phyloP scores from a whole-genome alignment of 1,140 invertebrate species.

The Nylanderia fulva region DNA sequence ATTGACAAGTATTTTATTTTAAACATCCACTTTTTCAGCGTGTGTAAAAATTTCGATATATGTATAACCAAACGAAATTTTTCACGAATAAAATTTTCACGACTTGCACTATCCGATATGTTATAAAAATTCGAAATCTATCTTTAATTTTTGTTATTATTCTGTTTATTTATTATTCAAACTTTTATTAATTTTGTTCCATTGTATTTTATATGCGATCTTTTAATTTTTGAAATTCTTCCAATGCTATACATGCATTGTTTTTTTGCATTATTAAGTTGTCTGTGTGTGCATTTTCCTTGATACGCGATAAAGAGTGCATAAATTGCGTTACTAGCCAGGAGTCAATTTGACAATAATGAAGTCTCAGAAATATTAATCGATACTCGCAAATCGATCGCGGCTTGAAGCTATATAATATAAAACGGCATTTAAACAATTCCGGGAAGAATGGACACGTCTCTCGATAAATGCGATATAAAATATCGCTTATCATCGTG shows the following conservation, averaged over 20 bases:
- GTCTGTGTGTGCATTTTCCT: not conserved
- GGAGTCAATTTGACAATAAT: not conserved
- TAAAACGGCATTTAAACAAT: not conserved
- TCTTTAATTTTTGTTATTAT: too few relatives aligned
- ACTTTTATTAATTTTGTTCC: not conserved
- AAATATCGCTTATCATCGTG: constrained; percentile 1
- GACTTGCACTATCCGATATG: not conserved
- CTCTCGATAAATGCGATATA: constrained; percentile 23
- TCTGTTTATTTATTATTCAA: too few relatives aligned
- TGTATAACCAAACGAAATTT: not conserved
- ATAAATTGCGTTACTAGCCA: not conserved
- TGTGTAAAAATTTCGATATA: not conserved
- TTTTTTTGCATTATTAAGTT: not conserved
- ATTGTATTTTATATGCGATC: not conserved
- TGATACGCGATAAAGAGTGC: not conserved
- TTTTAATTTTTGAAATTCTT: not conserved
- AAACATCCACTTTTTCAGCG: not conserved
- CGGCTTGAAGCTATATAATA: not conserved
- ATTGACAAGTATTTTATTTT: not conserved
- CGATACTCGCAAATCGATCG: not conserved
- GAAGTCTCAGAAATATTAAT: constrained; percentile 8
- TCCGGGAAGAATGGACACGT: not conserved
- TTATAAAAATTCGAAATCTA: not conserved
- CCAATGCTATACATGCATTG: not conserved
- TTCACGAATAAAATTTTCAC: too few relatives aligned